These are phyloP conservation scores for Cylloceria caligata DNA, from an alignment of 2,888 invertebrate species.

Conservation along the genomic window DNA sequence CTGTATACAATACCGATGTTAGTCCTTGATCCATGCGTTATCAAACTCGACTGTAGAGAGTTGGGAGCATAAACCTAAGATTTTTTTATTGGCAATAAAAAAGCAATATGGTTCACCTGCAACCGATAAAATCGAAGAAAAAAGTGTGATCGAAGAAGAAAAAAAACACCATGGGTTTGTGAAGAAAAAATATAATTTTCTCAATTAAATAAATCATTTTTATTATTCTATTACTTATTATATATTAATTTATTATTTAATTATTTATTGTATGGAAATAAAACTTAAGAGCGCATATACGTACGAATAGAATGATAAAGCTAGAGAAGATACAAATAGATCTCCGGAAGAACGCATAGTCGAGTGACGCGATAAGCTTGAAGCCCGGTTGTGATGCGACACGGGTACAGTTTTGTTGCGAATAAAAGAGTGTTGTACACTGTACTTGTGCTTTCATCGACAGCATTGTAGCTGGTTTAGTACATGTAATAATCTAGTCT, in stretches of 20 bases:
- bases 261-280: not conserved
- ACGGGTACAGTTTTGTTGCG: constrained; percentile 36
- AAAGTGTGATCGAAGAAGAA: not conserved
- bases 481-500: not conserved
- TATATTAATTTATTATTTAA: not conserved
- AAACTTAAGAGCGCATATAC: not conserved
- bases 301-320: not conserved
- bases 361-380: constrained; percentile 35
- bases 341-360: constrained; percentile 17
- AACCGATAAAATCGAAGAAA: not conserved
- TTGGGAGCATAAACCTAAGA: not conserved
- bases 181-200: too few relatives aligned
- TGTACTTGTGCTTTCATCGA: not conserved
- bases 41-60: not conserved
- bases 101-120: not conserved
- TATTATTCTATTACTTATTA: not conserved
- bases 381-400: constrained; percentile 25
- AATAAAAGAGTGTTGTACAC: constrained; percentile 32
- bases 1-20: not conserved
- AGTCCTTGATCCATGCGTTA: not conserved
- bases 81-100: not conserved
- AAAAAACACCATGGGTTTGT: not conserved
- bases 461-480: constrained; percentile 6
- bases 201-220: too few relatives aligned
- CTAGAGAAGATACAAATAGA: constrained; percentile 1